Evolutionary conservation across 2,113 vertebrate species (phyloP), one percentile per base, ranked within the genome.

Genomic region (Agelaius tricolor): DNA sequence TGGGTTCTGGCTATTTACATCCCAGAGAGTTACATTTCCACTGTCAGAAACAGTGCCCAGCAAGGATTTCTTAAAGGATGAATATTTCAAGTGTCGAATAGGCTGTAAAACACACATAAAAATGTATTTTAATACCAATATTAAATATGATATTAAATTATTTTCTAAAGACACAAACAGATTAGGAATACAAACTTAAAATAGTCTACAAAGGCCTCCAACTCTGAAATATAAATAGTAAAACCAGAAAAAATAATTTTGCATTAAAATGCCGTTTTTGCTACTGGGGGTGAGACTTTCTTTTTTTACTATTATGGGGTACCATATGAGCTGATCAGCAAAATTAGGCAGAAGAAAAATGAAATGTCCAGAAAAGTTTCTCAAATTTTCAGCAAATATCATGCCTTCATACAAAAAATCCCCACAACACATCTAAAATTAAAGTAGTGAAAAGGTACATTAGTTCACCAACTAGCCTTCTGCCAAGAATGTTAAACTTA

Each of bases 1-100:
- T 11, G 98, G 97, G 83, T 96, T 99, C 97, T 99, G 99, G 87
- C 97, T 98, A 96, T 99, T 99, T 78, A 98, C 98, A 94, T 99
- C 99, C 99, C 99, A 99, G 26, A 99, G 98, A 28, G 98, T 99
- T 81, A 99, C 98, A 28, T 98, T 95, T 71, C 99, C 99, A 55
- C 98, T 99, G 97, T 99, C 99, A 4, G 99, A 99, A 59, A 99
- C 98, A 14, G 98, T 99, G 91, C 99, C 99, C 97, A 99, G 96
- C 73, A 99, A 97, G 20, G 99, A 99, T 69, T 99, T 99, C 98
- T 98, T 99, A 95, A 99, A 98, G 67, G 94, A 72, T 26, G 99
- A 99, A 96, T 99, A 97, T 82, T 98, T 98, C 97, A 99, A 85
- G 90, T 99, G 99, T 43, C 98, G 99, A 97, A 99, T 37, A 83